phyloP scores from a whole-genome alignment of 2,797 vertebrate genomes.

The Acipenser transmontanus region DNA sequence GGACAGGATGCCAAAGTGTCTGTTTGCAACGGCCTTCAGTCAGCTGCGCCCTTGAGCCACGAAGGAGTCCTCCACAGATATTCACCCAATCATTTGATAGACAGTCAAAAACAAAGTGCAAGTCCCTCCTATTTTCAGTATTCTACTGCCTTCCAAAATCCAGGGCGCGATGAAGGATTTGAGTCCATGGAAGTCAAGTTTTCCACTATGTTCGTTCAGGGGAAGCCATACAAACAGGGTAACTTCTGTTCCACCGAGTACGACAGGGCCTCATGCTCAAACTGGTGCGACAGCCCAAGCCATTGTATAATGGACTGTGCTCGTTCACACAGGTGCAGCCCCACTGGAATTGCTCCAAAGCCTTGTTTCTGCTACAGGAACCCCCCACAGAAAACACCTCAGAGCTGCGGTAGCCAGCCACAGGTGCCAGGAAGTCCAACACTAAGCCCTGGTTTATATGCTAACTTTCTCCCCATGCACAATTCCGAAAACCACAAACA shows the following conservation, averaged over 20 bases:
- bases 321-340: background rate
- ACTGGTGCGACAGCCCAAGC: conserved; percentile 24
- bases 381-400: background rate
- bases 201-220: conserved; percentile 36
- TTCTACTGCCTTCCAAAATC: conserved; percentile 11
- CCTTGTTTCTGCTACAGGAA: fast-evolving
- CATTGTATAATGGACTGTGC: conserved; percentile 1
- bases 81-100: conserved; percentile 27
- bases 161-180: conserved; percentile 45
- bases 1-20: conserved; percentile 6
- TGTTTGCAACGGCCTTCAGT: conserved; percentile 11
- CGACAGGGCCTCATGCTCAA: conserved; percentile 35
- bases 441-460: background rate
- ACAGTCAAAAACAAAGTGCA: conserved; percentile 24
- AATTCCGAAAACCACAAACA: background rate
- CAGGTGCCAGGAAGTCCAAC: background rate
- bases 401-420: fast-evolving
- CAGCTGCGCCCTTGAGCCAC: conserved; percentile 15
- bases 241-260: conserved; percentile 39
- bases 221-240: conserved; percentile 18
- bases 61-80: conserved; percentile 30
- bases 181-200: conserved; percentile 44
- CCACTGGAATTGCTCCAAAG: background rate
- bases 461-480: conserved; percentile 15
- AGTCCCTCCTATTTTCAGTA: conserved; percentile 23